Percentiles rank a stretch among this genome's conserved stretches.
Conservation (phyloP, 2,888 invertebrate species). For the Gasteruption jaculator region DNA sequence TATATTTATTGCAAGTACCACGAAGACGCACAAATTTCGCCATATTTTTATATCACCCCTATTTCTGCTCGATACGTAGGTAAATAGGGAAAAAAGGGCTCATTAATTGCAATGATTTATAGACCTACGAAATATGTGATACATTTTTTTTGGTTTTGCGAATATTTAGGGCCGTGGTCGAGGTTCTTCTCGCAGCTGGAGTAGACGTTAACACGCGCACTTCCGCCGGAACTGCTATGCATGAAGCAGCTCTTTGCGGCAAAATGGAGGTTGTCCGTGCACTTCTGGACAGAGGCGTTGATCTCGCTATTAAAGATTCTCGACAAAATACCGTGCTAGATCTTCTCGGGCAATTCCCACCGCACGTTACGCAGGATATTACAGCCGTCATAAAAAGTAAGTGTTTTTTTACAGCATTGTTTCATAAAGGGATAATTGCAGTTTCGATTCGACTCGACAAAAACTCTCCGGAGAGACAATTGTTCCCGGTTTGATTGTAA, state of each 20-base stretch:
- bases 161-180: conserved; percentile 76
- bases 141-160: conserved; percentile 13
- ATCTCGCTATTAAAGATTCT: conserved; percentile 73
- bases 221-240: conserved; percentile 83
- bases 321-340: conserved; percentile 82
- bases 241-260: conserved; percentile 90
- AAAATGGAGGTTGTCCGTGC: conserved; percentile 83
- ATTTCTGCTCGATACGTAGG: background rate
- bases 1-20: too few species aligned
- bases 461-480: too few species aligned
- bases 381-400: conserved; percentile 79
- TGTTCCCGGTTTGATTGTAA: too few species aligned
- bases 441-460: too few species aligned
- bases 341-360: conserved; percentile 81
- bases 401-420: too few species aligned
- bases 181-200: conserved; percentile 76
- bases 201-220: conserved; percentile 85
- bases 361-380: conserved; percentile 82
- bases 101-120: background rate
- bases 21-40: too few species aligned
- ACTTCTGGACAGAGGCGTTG: conserved; percentile 76
- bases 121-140: conserved; percentile 8
- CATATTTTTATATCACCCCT: too few species aligned
- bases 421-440: too few species aligned
- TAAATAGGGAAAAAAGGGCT: background rate